Conservation (phyloP, 2,888 invertebrate species). For the Mylabris sibirica region DNA sequence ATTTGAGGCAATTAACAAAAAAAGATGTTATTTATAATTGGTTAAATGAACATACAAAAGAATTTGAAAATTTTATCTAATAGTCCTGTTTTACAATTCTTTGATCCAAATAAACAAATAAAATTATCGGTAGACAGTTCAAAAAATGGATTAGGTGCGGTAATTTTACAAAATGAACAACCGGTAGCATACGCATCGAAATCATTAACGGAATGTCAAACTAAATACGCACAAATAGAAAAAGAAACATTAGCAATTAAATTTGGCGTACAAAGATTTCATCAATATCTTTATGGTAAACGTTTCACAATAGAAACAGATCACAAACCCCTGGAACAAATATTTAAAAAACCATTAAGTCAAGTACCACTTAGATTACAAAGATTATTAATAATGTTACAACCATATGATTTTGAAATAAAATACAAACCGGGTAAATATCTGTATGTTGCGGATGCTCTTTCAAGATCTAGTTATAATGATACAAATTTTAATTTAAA, state of each 20-base stretch:
- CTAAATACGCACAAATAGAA: conserved; percentile 44
- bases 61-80: too few relatives aligned
- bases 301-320: conserved; percentile 39
- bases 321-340: conserved; percentile 43
- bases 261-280: conserved; percentile 38
- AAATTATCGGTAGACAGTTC: conserved; percentile 38
- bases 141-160: conserved; percentile 34
- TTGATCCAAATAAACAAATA: background rate
- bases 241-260: conserved; percentile 43
- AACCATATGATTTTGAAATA: conserved; percentile 27
- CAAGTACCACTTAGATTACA: conserved; percentile 23
- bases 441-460: conserved; percentile 46
- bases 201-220: conserved; percentile 37
- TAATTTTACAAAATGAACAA: conserved; percentile 41
- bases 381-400: conserved; percentile 26
- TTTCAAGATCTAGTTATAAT: conserved; percentile 40
- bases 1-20: too few relatives aligned
- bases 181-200: conserved; percentile 45
- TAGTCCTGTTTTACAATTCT: too few relatives aligned
- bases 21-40: too few relatives aligned
- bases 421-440: conserved; percentile 43
- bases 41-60: too few relatives aligned
- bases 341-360: conserved; percentile 39
- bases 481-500: conserved; percentile 15
- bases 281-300: conserved; percentile 41